phyloP scores from a whole-genome alignment of 2,797 vertebrate genomes.

The Artibeus lituratus region DNA sequence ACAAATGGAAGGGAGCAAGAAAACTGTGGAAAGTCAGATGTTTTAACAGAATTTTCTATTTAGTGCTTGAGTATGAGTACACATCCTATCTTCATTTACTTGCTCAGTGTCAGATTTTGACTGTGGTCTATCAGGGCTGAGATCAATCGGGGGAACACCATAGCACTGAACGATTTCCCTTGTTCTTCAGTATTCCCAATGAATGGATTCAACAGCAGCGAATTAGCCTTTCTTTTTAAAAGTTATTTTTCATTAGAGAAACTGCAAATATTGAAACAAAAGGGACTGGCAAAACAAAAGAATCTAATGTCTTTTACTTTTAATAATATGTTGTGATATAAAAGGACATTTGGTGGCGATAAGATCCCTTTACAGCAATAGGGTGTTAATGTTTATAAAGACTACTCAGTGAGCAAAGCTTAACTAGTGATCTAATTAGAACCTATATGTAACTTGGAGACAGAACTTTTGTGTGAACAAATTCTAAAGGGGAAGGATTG shows the following conservation, averaged over 20 bases:
- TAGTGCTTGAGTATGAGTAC: not conserved
- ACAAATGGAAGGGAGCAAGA: conserved; percentile 6
- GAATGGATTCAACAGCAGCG: not conserved
- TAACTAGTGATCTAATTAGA: not conserved
- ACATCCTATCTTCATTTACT: not conserved
- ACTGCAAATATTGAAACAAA: conserved; percentile 41
- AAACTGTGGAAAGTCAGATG: not conserved
- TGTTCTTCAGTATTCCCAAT: not conserved
- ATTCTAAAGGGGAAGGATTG: too few species aligned
- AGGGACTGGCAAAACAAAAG: not conserved
- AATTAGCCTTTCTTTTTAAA: conserved; percentile 28
- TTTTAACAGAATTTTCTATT: not conserved
- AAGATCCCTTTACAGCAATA: not conserved
- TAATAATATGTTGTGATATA: conserved; percentile 11
- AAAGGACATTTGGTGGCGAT: not conserved
- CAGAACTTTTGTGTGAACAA: not conserved
- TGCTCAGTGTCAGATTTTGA: conserved; percentile 3
- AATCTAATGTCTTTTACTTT: not conserved
- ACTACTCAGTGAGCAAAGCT: not conserved
- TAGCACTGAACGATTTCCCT: not conserved
- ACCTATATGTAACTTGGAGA: not conserved
- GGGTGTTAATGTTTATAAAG: not conserved
- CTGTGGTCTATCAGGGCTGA: not conserved
- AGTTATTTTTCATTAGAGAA: conserved; percentile 36
- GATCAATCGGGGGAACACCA: not conserved